Percentiles rank a stretch among this genome's conserved stretches.
Conservation (phyloP, 1,140 invertebrate species). For the Habropoda laboriosa region DNA sequence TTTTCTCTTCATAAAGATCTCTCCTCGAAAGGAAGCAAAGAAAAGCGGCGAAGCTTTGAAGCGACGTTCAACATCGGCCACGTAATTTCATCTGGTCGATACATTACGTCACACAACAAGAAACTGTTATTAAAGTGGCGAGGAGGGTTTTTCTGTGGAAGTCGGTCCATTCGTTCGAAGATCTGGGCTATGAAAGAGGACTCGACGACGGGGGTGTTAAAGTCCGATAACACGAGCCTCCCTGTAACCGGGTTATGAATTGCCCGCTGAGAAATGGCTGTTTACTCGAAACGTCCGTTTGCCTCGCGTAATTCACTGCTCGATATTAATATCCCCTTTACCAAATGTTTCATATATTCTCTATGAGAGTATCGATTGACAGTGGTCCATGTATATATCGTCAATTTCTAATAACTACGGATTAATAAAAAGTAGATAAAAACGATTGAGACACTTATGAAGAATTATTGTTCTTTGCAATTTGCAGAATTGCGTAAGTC, state of each 20-base stretch:
- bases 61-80: not conserved
- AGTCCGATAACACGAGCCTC: constrained; percentile 17
- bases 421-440: too few species aligned
- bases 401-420: too few species aligned
- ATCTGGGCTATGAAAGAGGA: not conserved
- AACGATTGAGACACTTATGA: too few species aligned
- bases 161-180: constrained; percentile 16
- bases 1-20: not conserved
- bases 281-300: not conserved
- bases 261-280: not conserved
- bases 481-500: too few species aligned
- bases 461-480: too few species aligned
- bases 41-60: not conserved
- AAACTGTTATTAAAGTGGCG: constrained; percentile 56
- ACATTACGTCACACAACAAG: constrained; percentile 30
- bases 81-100: constrained; percentile 52
- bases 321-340: not conserved
- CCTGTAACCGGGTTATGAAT: constrained; percentile 23
- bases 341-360: not conserved
- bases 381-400: too few species aligned
- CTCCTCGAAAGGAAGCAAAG: not conserved
- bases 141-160: constrained; percentile 21
- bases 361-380: too few species aligned
- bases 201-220: constrained; percentile 6
- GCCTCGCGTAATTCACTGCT: not conserved